phyloP scores from a whole-genome alignment of 1,140 invertebrate genomes.

The Magallana ariakensis region DNA sequence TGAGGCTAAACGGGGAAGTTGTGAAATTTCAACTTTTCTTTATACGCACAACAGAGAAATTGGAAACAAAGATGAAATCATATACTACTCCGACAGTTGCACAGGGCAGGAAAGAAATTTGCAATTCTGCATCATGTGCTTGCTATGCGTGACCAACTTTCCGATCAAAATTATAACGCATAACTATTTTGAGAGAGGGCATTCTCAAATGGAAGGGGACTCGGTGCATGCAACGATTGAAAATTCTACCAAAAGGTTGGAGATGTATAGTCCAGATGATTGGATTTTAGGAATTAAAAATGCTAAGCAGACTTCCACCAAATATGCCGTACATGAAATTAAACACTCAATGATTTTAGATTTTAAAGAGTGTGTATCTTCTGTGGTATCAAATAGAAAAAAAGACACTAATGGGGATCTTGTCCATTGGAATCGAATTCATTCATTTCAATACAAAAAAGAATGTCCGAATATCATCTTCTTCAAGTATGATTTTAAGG shows the following conservation, averaged over 20 bases:
- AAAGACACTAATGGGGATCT: background rate
- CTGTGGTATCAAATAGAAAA: slow-evolving; percentile 23
- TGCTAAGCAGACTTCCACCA: slow-evolving; percentile 31
- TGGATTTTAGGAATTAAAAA: slow-evolving; percentile 44
- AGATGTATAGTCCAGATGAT: slow-evolving; percentile 48
- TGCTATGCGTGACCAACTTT: slow-evolving; percentile 40
- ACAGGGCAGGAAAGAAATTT: slow-evolving; percentile 54
- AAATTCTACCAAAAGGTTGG: slow-evolving; percentile 34
- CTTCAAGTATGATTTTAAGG: slow-evolving; percentile 38
- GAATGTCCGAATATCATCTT: slow-evolving; percentile 2
- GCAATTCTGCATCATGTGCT: slow-evolving; percentile 46
- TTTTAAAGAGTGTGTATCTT: slow-evolving; percentile 29
- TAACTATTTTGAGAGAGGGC: slow-evolving; percentile 48
- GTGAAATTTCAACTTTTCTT: slow-evolving; percentile 45
- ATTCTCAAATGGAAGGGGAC: slow-evolving; percentile 50
- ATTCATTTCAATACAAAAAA: slow-evolving; percentile 38
- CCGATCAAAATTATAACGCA: slow-evolving; percentile 48
- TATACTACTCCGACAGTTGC: slow-evolving; percentile 54
- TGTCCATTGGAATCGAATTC: slow-evolving; percentile 32
- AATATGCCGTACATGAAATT: slow-evolving; percentile 16
- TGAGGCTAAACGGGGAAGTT: slow-evolving; percentile 46
- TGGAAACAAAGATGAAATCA: slow-evolving; percentile 9
- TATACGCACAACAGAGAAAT: slow-evolving; percentile 14
- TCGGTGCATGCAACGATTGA: slow-evolving; percentile 51
- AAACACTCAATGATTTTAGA: slow-evolving; percentile 7